Evolutionary conservation across 2,888 invertebrate genomes (phyloP), one percentile per base, ranked within the genome.

Genomic region (Flexamia atlantica): DNA sequence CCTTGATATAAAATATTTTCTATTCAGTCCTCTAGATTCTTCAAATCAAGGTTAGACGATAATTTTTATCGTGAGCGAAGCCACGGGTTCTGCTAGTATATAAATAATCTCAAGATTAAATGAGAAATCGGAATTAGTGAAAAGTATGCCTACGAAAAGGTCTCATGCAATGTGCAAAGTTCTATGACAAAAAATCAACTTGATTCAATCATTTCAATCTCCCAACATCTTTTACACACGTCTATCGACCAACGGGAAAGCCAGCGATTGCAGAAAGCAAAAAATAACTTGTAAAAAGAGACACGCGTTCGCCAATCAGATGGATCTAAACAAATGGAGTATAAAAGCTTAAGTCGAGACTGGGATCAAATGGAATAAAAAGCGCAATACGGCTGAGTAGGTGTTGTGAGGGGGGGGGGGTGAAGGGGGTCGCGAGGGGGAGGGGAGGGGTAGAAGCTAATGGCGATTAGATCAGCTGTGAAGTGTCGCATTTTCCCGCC

Each of bases 401-500:
- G 2, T 20, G 12, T 7, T 7, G 2, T 4, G 46, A 23, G 57
- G 23, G 57, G 23, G 23, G n/a, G n/a, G n/a, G n/a, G n/a, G n/a
- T n/a, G n/a, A n/a, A 53, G 53, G 53, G 14, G 40, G 40, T 9
- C 50, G 50, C 4, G 50, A 17, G 46, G 46, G 2, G 12, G 46
- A 23, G 57, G 23, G 57, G 23, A 57, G 2, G 12, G 46, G 57
- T 20, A 12, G 57, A 12, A 57, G 64, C 64, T 64, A 64, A 64
- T 64, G 64, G 64, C 20, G 64, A 64, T 64, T 30, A 64, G 64
- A 64, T 64, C 64, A 64, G 64, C 64, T 64, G 64, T 64, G 30
- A 64, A 64, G 64, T 64, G 64, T 64, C 64, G 28, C 64, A 25
- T 64, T 64, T 64, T 64, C 64, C 64, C 64, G 64, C 64, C 64